These are phyloP conservation scores for Strigamia transsilvanica DNA, from an alignment of 2,888 invertebrate genomes.

Conservation along the genomic window DNA sequence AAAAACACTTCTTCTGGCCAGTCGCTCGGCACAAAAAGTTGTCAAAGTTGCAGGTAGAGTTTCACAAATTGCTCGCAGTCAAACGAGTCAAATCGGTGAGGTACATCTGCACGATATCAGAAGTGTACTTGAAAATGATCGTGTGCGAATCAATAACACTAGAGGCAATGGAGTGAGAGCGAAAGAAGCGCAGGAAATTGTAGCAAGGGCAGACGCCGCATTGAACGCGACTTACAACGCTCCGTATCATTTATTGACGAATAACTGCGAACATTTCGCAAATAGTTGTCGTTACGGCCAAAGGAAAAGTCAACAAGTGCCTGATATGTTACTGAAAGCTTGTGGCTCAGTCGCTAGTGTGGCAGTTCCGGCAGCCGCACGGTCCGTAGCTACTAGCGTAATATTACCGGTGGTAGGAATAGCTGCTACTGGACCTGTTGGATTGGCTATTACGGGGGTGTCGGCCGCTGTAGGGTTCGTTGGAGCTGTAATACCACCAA, in stretches of 20 bases:
- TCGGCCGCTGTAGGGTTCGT: neutral
- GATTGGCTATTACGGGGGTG: neutral
- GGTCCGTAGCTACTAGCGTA: neutral
- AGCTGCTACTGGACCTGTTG: slow-evolving; percentile 22
- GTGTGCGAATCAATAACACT: slow-evolving; percentile 45
- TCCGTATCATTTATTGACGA: slow-evolving; percentile 13
- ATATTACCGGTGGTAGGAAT: neutral
- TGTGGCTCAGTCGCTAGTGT: neutral
- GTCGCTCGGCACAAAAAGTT: neutral
- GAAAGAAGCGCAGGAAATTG: slow-evolving; percentile 26
- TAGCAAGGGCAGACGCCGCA: neutral
- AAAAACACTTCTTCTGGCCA: neutral
- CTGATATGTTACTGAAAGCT: neutral
- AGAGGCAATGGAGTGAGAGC: slow-evolving; percentile 6
- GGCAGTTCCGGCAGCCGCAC: neutral
- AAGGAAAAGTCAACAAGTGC: slow-evolving; percentile 12
- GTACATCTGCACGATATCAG: slow-evolving; percentile 15
- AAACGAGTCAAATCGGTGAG: neutral
- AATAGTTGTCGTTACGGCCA: slow-evolving; percentile 37
- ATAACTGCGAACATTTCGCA: slow-evolving; percentile 52
- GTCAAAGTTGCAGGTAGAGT: neutral
- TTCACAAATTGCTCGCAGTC: neutral
- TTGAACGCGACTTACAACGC: neutral
- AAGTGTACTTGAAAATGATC: slow-evolving; percentile 43
- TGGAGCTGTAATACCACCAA: neutral